Base-by-base conservation (phyloP, 2,888 invertebrate species). In the Perithous albicinctus region DNA sequence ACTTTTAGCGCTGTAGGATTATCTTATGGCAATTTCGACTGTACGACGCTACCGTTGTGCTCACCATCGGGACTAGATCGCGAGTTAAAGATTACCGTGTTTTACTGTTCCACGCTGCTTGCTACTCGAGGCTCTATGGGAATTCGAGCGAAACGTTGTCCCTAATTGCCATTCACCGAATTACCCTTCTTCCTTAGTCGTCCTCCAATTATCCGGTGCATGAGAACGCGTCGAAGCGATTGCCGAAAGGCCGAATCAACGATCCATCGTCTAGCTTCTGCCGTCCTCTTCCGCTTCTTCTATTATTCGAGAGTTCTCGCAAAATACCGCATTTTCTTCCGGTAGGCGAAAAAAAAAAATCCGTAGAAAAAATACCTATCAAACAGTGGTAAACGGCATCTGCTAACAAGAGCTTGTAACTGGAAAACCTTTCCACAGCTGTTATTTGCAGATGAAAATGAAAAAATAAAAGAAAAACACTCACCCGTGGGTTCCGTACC, bases 131-230 rank as follows among this genome's bases (percentile, higher is more conserved):
- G 10, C 54, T 12, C 46, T 29, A n/a, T 46, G 72, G 59, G 70
- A 63, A 72, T 72, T 77, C 72, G 72, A 80, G 76, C 59, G 72
- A 46, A 76, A 66, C 59, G 59, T 64, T 43, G 76, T 77, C 72
- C 77, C 66, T 76, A 76, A 80, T 80, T 77, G 76, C 51, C 80
- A 15, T 73, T 77, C 72, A 73, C 67, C 72, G 76, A 77, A 80
- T 76, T 66, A 80, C 77, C 35, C 54, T 67, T 67, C 35, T 48
- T 8, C 56, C 20, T 32, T 26, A 61, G 63, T 75, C 66, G n/a
- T 54, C 4, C 67, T 29, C 38, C 67, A 73, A 81, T 81, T 81
- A 77, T 51, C 43, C 80, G 67, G 73, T 73, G 72, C 43, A 63
- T 54, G 77, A 20, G 63, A 54, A 63, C 48, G 67, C 63, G 67